Conservation (phyloP, 2,888 invertebrate genomes). For the Pollenia labialis region DNA sequence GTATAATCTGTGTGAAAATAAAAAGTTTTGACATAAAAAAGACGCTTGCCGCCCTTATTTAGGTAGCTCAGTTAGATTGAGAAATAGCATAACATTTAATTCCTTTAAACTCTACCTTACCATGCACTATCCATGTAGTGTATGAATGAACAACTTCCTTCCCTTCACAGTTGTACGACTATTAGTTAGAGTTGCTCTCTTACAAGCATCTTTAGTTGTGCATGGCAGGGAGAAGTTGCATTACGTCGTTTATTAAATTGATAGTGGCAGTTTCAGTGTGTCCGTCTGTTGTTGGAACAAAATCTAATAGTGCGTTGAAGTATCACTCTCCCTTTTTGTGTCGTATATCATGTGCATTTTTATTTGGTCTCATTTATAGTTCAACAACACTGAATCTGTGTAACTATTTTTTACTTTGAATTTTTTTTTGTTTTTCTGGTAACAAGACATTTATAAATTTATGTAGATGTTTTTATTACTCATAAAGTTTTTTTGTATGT, state of each 20-base stretch:
- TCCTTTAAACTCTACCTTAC: too few species aligned
- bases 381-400: conserved; percentile 12
- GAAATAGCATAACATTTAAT: too few species aligned
- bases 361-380: conserved; percentile 3
- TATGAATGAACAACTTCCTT: background rate
- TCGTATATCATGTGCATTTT: conserved; percentile 24
- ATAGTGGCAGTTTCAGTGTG: background rate
- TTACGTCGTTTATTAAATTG: conserved; percentile 7
- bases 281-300: background rate
- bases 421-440: background rate
- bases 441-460: conserved; percentile 33
- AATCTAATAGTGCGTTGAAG: conserved; percentile 3
- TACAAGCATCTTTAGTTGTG: background rate
- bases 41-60: too few species aligned
- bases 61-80: too few species aligned
- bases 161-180: background rate
- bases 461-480: conserved; percentile 13
- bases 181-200: too few species aligned
- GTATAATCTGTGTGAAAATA: too few species aligned
- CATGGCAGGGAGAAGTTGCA: conserved; percentile 2
- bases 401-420: conserved; percentile 8
- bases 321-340: conserved; percentile 23
- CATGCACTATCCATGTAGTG: too few species aligned
- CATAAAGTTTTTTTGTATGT: conserved; percentile 33
- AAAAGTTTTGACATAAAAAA: too few species aligned